These are phyloP conservation scores for Burhinus oedicnemus DNA, from an alignment of 2,113 vertebrate species.

Conservation along the genomic window DNA sequence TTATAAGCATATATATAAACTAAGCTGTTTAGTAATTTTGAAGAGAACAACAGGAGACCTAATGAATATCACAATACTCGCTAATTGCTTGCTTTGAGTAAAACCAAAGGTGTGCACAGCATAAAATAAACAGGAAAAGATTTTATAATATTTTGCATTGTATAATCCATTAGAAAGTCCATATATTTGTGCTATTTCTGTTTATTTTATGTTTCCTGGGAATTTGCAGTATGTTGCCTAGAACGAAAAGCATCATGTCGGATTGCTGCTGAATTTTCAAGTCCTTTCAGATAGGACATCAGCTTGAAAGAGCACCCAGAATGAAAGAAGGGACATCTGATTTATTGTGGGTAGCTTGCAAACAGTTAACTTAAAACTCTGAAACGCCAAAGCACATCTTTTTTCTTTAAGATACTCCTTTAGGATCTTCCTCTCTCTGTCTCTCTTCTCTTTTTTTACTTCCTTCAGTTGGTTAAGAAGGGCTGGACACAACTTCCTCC, in stretches of 20 bases:
- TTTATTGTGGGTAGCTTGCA: neutral
- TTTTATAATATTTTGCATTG: neutral
- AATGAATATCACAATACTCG: neutral
- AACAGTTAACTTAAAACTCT: slow-evolving; percentile 13
- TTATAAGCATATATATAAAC: neutral
- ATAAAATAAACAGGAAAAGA: neutral
- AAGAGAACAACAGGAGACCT: neutral
- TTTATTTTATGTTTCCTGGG: neutral
- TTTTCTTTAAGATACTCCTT: slow-evolving; percentile 18
- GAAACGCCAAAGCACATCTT: neutral
- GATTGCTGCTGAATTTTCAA: neutral
- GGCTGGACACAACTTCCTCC: slow-evolving; percentile 44
- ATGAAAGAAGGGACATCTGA: neutral
- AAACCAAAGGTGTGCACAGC: neutral
- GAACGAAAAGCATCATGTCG: neutral
- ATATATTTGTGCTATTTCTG: neutral
- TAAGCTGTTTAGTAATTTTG: neutral
- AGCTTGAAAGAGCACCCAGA: neutral
- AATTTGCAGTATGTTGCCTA: neutral
- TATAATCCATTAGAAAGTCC: neutral
- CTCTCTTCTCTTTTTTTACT: slow-evolving; percentile 62
- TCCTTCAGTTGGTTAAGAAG: slow-evolving; percentile 47
- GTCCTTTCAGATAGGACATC: neutral
- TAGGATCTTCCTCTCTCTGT: slow-evolving; percentile 64
- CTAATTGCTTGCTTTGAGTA: neutral